Conservation (phyloP, 2,113 vertebrate species). For the Passer domesticus region DNA sequence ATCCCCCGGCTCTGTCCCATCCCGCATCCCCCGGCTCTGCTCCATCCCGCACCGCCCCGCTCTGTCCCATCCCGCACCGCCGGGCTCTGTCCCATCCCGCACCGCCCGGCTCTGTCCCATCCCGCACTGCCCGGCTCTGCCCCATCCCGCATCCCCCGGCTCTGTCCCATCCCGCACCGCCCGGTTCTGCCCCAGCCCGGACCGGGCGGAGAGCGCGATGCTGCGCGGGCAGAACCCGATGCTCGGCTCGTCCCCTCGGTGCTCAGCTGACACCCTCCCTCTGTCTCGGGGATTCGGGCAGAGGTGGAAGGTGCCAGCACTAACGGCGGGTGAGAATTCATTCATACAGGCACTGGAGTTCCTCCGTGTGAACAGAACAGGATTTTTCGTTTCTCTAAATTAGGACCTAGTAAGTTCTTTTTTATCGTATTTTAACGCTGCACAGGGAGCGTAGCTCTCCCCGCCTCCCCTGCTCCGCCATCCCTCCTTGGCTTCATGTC, state of each 20-base stretch:
- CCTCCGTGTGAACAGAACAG: too few relatives aligned
- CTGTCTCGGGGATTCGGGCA: neutral
- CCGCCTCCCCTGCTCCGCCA: neutral
- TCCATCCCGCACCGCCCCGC: too few relatives aligned
- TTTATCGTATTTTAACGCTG: accelerated
- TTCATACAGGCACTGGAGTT: neutral
- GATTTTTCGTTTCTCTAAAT: neutral
- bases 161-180: too few relatives aligned
- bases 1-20: accelerated
- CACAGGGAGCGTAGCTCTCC: neutral
- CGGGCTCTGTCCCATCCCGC: accelerated
- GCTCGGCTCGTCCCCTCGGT: neutral
- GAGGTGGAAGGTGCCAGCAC: neutral
- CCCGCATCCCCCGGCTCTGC: too few relatives aligned
- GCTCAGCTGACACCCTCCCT: neutral
- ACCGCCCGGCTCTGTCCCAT: accelerated
- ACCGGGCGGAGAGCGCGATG: neutral
- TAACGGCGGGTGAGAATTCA: neutral
- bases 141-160: too few relatives aligned
- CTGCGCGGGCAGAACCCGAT: neutral
- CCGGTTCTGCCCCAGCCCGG: accelerated
- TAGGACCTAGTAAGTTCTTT: accelerated
- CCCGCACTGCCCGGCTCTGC: accelerated
- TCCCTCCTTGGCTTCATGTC: too few relatives aligned
- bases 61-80: accelerated